Conservation (phyloP, 2,797 vertebrate species). For the Trachurus trachurus region DNA sequence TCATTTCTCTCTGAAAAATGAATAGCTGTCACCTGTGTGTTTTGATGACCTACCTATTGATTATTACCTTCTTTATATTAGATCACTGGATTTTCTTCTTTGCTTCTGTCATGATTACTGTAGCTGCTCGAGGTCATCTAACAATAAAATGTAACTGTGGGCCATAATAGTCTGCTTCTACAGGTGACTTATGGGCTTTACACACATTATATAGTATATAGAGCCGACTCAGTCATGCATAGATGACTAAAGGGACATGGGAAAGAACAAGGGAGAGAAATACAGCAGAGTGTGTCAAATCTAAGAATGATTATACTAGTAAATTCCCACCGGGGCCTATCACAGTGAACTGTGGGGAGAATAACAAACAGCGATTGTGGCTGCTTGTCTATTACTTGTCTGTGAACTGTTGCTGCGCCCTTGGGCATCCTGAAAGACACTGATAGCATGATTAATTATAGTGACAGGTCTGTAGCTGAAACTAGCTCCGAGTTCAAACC, state of each 20-base stretch:
- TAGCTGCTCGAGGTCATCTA: neutral
- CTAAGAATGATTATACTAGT: conserved; percentile 22
- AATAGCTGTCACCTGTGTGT: neutral
- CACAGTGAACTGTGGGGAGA: conserved; percentile 31
- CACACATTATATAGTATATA: neutral
- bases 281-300: conserved; percentile 17
- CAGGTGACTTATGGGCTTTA: neutral
- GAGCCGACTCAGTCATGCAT: conserved; percentile 1
- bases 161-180: neutral
- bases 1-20: neutral
- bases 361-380: conserved; percentile 40
- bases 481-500: conserved; percentile 23
- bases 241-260: conserved; percentile 8
- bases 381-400: conserved; percentile 32
- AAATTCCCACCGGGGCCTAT: conserved; percentile 30
- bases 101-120: neutral
- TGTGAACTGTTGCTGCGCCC: conserved; percentile 47
- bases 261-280: neutral
- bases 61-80: neutral
- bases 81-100: neutral
- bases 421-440: conserved; percentile 42
- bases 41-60: neutral
- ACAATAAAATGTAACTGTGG: neutral
- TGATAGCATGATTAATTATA: conserved; percentile 50
- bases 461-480: conserved; percentile 29